Evolutionary conservation across 37 sponge, comb jelly and placozoan species (phyloP), one percentile per base, ranked within the genome.

Genomic region (Ianthella basta): DNA sequence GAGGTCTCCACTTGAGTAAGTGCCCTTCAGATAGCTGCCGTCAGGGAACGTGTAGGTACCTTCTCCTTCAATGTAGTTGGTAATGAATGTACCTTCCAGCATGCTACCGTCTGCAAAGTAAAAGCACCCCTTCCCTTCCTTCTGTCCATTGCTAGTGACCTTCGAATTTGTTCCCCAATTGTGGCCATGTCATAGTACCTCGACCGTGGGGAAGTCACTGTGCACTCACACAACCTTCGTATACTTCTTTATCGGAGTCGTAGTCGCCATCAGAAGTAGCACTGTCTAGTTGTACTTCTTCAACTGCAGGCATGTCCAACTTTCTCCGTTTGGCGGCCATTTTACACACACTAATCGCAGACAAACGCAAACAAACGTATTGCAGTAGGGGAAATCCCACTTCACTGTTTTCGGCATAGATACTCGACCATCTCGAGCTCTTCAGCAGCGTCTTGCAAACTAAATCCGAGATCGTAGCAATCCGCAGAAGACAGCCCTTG

Each of bases 81-180:
- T 79, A 21, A 4, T 59, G 77, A 72, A 93, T 30, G 20, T 63
- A 4, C 90, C 93, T 13, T 87, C 68, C 65, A 93, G 70, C 25
- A 30, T 39, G 63, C 90, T 87, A 0, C 93, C 93, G 40, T 93
- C 93, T 4, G 39, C 35, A 54, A 93, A 93, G 67, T 89, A 89
- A 30, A 86, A 87, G 33, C 84, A 80, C 0, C 93, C 93, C 25
- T 59, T 73, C 14, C 93, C 93, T 24, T 82, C 59, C 66, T 80
- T 86, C 53, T 21, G n/a, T 27, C 93, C 93, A 39, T 83, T 41
- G 25, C 20, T 29, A 93, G 13, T 60, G 83, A 24, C 93, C 93
- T 50, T 89, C 84, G 56, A 92, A 93, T 44, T 72, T 54, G 39
- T 80, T 66, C 0, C 85, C 79, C n/a, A 56, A 30, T 2, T 61